Percentiles rank a stretch among this genome's conserved stretches.
phyloP scores from a whole-genome alignment of 2,888 invertebrate genomes.

The Ormyrus pomaceus region DNA sequence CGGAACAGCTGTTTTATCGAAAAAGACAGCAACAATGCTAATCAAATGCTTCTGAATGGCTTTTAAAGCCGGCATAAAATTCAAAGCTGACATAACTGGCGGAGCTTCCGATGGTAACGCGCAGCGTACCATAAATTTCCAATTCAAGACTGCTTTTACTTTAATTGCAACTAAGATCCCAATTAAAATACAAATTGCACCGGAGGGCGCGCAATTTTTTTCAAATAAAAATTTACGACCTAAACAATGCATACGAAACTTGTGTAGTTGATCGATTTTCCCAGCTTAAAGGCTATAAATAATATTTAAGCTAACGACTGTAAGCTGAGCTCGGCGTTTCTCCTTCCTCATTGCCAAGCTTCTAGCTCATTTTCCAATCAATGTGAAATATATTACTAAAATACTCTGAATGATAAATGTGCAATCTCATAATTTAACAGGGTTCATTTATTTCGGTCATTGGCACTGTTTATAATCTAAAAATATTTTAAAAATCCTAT shows the following conservation, averaged over 20 bases:
- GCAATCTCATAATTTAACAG: no score
- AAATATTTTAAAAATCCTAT: no score
- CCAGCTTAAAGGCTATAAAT: background rate
- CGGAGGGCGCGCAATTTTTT: background rate
- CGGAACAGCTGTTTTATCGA: no score
- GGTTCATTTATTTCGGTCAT: no score
- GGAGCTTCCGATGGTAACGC: background rate
- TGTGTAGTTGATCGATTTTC: conserved; percentile 8
- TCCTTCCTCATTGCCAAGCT: no score
- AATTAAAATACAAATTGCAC: conserved; percentile 36
- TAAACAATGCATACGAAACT: background rate
- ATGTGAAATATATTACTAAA: no score
- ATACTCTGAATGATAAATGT: no score
- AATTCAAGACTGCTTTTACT: conserved; percentile 42
- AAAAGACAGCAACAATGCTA: conserved; percentile 2
- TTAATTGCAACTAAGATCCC: conserved; percentile 23
- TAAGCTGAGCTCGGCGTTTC: no score
- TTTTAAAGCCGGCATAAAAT: conserved; percentile 32
- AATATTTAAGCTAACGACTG: conserved; percentile 1
- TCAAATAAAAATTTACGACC: conserved; percentile 1
- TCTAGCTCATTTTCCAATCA: no score
- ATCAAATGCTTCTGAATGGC: conserved; percentile 27
- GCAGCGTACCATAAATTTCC: conserved; percentile 30
- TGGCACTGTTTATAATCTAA: no score
- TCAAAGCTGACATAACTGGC: conserved; percentile 29